phyloP scores from a whole-genome alignment of 2,113 vertebrate genomes.

The Pterophyllum scalare region DNA sequence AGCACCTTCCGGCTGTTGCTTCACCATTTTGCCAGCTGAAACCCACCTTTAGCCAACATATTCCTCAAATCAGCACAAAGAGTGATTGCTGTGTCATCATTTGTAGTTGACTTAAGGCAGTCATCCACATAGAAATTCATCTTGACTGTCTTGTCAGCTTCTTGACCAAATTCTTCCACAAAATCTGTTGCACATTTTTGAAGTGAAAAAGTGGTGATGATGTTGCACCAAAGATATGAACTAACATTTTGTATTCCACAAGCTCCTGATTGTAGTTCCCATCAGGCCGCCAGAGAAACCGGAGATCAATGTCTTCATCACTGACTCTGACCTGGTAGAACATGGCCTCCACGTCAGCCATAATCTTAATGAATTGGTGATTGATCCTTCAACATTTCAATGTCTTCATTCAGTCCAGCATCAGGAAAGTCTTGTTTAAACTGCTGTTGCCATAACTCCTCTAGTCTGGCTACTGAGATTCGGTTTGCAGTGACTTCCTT shows the following conservation, averaged over 20 bases:
- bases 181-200: background rate
- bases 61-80: background rate
- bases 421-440: too few species aligned
- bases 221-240: background rate
- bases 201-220: background rate
- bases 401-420: too few species aligned
- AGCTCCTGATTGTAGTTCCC: background rate
- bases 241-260: background rate
- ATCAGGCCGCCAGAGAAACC: background rate
- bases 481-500: too few species aligned
- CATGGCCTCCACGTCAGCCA: too few species aligned
- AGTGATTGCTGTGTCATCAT: background rate
- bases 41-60: background rate
- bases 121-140: background rate
- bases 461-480: too few species aligned
- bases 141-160: background rate
- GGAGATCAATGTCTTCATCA: background rate
- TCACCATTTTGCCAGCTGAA: background rate
- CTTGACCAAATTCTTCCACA: background rate
- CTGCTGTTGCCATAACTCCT: too few species aligned
- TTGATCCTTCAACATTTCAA: too few species aligned
- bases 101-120: background rate
- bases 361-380: too few species aligned
- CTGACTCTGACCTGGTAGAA: too few species aligned
- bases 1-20: conserved; percentile 2